These are phyloP conservation scores for Sula dactylatra DNA, from an alignment of 2,113 vertebrate species.

Conservation along the genomic window DNA sequence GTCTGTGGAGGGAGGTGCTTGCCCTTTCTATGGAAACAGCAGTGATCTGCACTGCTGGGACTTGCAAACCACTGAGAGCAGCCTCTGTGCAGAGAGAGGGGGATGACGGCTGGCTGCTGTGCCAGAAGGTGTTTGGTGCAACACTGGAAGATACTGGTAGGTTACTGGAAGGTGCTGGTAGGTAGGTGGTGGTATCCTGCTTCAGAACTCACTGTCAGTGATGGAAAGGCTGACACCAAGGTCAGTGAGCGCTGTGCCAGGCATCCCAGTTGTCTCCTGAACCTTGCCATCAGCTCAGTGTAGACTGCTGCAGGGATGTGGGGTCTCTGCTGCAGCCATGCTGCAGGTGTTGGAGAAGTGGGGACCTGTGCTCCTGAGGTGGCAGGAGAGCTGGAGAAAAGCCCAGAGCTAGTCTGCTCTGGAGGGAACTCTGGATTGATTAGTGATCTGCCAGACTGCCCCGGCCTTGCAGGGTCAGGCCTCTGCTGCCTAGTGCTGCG, in stretches of 20 bases:
- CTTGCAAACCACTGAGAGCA: neutral
- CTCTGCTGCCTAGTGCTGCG: neutral
- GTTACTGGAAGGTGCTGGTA: neutral
- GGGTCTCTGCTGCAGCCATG: neutral
- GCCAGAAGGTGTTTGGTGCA: neutral
- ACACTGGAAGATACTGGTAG: neutral
- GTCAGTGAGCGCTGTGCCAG: fast-evolving
- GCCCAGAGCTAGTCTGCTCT: neutral
- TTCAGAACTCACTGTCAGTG: neutral
- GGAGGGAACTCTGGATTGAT: neutral
- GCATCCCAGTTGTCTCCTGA: neutral
- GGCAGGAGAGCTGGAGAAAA: neutral
- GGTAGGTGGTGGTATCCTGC: neutral
- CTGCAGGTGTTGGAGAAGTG: neutral
- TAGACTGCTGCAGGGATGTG: neutral
- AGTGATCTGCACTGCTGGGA: neutral
- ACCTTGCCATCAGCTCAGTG: neutral
- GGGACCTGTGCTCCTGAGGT: neutral
- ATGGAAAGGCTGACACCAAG: neutral
- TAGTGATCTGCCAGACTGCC: neutral
- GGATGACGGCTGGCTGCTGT: neutral
- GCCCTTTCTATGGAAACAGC: neutral
- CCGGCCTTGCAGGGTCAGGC: neutral
- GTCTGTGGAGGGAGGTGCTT: neutral
- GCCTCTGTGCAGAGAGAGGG: neutral